Evolutionary conservation across 2,888 invertebrate species (phyloP).

Genomic region (Caradrina clavipalpis): DNA sequence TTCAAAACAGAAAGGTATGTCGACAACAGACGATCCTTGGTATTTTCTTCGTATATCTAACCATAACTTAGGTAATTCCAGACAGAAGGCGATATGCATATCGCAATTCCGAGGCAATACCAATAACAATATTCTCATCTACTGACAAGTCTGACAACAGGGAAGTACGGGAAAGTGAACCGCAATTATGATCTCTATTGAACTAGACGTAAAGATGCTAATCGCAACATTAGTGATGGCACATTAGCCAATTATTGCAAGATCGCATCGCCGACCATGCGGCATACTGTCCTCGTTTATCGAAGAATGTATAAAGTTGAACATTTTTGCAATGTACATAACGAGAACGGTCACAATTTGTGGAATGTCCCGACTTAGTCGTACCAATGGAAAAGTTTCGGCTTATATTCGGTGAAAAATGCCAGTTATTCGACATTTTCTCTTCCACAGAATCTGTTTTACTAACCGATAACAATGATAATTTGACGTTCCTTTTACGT

Average conservation of each 20-base stretch:
- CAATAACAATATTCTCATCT: not conserved
- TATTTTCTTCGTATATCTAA: not conserved
- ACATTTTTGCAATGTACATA: constrained; percentile 53
- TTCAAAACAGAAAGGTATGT: not conserved
- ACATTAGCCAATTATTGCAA: constrained; percentile 41
- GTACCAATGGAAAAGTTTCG: constrained; percentile 54
- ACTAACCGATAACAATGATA: constrained; percentile 50
- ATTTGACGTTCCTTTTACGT: constrained; percentile 37
- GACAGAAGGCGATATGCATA: constrained; percentile 17
- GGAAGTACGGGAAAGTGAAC: constrained; percentile 6
- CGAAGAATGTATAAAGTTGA: constrained; percentile 49
- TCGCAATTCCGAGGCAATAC: constrained; percentile 21
- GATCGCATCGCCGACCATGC: constrained; percentile 20
- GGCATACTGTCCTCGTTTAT: constrained; percentile 40
- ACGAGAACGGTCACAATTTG: constrained; percentile 55
- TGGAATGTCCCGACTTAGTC: constrained; percentile 57
- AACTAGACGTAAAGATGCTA: constrained; percentile 32
- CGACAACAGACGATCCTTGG: not conserved
- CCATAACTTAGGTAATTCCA: not conserved
- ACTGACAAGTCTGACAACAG: not conserved
- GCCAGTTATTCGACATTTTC: constrained; percentile 51
- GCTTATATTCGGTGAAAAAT: constrained; percentile 58
- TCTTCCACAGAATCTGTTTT: constrained; percentile 36
- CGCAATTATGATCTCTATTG: constrained; percentile 24
- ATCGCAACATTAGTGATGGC: constrained; percentile 43